These are phyloP conservation scores for Drosophila ustulata DNA, from an alignment of 2,888 invertebrate genomes.

Conservation along the genomic window DNA sequence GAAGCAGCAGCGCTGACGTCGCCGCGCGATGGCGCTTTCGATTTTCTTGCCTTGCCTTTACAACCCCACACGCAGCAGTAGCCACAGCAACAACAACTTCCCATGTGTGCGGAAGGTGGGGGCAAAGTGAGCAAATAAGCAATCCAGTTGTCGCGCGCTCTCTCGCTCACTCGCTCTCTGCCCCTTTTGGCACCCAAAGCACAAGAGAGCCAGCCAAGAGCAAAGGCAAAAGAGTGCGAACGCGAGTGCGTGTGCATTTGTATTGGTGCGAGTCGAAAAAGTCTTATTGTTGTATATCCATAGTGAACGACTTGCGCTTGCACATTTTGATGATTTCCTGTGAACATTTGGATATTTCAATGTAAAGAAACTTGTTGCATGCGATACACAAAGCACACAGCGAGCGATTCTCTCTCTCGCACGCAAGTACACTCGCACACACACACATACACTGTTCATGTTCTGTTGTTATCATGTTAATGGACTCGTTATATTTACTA, in stretches of 20 bases:
- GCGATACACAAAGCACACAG: constrained; percentile 34
- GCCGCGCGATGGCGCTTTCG: constrained; percentile 60
- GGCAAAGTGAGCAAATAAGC: constrained; percentile 51
- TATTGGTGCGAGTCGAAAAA: constrained; percentile 37
- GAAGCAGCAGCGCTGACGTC: constrained; percentile 15
- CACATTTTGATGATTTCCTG: constrained; percentile 80
- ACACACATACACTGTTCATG: constrained; percentile 28
- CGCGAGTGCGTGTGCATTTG: constrained; percentile 17
- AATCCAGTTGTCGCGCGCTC: constrained; percentile 35
- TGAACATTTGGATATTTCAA: constrained; percentile 78
- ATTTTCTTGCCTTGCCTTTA: constrained; percentile 66
- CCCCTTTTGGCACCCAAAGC: constrained; percentile 42
- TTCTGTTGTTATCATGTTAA: constrained; percentile 49
- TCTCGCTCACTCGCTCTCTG: constrained; percentile 12
- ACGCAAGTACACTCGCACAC: too few relatives aligned
- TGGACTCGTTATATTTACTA: constrained; percentile 32
- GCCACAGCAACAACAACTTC: constrained; percentile 28
- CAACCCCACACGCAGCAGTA: constrained; percentile 70
- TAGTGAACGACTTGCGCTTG: constrained; percentile 57
- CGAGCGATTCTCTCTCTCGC: not conserved
- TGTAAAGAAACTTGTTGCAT: constrained; percentile 81
- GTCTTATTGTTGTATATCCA: constrained; percentile 58
- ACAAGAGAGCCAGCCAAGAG: constrained; percentile 37
- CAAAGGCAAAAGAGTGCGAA: constrained; percentile 10
- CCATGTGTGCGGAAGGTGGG: constrained; percentile 13